phyloP scores from a whole-genome alignment of 2,113 vertebrate genomes.

The Oryzias melastigma region DNA sequence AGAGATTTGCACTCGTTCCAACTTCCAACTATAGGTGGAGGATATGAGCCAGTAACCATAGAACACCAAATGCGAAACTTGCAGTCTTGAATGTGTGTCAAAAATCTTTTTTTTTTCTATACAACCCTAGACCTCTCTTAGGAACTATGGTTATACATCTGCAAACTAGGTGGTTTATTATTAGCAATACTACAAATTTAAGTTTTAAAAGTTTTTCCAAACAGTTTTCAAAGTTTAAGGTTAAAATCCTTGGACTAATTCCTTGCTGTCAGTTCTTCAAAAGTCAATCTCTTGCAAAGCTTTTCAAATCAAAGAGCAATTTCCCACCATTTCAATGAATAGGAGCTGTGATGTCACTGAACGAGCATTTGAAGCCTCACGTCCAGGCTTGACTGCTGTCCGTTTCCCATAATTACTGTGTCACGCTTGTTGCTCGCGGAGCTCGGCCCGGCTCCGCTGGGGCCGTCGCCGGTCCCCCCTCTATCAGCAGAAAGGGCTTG shows the following conservation, averaged over 20 bases:
- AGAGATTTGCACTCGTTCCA: no score
- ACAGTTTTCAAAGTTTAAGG: no score
- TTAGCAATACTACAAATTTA: no score
- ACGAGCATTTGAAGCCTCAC: conserved; percentile 9
- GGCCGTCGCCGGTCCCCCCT: conserved; percentile 21
- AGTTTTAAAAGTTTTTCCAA: no score
- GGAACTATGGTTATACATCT: no score
- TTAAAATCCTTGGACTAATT: conserved; percentile 1
- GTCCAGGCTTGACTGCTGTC: conserved; percentile 27
- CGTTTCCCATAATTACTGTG: conserved; percentile 41
- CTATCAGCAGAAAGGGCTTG: conserved; percentile 18
- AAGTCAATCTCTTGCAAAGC: conserved; percentile 28
- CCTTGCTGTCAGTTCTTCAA: conserved; percentile 25
- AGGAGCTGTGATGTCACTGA: conserved; percentile 20
- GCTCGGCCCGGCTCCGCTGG: conserved; percentile 6
- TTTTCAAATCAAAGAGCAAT: conserved; percentile 27
- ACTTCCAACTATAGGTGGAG: no score
- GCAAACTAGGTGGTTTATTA: no score
- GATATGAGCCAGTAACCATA: no score
- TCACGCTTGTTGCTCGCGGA: conserved; percentile 36
- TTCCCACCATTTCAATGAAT: conserved; percentile 23
- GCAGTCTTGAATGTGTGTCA: no score
- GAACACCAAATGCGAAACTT: no score
- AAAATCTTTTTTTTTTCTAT: no score
- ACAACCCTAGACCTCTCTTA: no score